phyloP scores from a whole-genome alignment of 2,888 invertebrate genomes.

The Eulithis testata region DNA sequence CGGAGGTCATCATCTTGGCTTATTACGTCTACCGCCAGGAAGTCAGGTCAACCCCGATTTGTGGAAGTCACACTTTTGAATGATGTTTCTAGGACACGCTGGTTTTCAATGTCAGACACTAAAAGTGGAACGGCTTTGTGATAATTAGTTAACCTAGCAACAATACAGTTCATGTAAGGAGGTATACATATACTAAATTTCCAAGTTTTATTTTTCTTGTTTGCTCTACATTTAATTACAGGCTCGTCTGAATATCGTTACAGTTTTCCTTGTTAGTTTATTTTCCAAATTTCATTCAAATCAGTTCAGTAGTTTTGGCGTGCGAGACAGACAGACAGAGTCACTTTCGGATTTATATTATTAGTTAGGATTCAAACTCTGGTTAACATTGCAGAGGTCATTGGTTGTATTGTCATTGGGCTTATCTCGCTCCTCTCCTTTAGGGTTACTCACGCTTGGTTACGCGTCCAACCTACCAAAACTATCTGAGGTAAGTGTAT shows the following conservation, averaged over 20 bases:
- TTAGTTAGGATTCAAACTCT: not conserved
- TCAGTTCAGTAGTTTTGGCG: too few relatives aligned
- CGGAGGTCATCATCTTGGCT: conserved; percentile 18
- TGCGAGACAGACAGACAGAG: too few relatives aligned
- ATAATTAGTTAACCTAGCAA: not conserved
- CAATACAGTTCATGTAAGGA: too few relatives aligned
- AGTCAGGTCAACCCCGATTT: conserved; percentile 6
- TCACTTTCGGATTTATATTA: too few relatives aligned
- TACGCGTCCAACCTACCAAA: conserved; percentile 60
- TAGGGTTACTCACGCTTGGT: conserved; percentile 60
- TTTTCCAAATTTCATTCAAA: too few relatives aligned
- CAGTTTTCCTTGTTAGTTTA: not conserved
- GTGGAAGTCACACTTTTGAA: conserved; percentile 6
- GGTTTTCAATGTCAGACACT: conserved; percentile 1
- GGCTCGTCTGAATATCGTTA: too few relatives aligned
- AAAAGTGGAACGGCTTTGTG: not conserved
- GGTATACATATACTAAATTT: too few relatives aligned
- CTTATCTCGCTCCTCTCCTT: conserved; percentile 61
- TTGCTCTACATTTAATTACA: too few relatives aligned
- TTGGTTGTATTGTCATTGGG: conserved; percentile 54
- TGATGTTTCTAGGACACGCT: not conserved
- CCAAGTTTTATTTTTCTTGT: too few relatives aligned
- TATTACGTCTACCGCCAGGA: conserved; percentile 16
- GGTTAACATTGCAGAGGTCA: conserved; percentile 50
- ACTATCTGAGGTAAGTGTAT: conserved; percentile 63